Evolutionary conservation across 23 tunicate species (phyloP).

Genomic region (Styela clava): DNA sequence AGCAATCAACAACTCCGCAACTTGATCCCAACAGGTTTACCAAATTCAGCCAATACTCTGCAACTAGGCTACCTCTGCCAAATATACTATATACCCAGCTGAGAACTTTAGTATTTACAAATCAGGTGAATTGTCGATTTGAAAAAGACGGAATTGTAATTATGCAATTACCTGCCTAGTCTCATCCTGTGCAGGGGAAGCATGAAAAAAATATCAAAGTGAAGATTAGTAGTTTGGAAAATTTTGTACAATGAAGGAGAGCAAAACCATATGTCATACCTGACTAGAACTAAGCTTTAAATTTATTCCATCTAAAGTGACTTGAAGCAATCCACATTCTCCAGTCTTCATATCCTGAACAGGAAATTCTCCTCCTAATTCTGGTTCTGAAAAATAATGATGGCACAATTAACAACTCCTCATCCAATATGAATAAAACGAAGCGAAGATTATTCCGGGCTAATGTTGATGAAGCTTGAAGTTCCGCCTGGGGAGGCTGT

Average conservation of each 20-base stretch:
- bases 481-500: no score
- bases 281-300: constrained; percentile 82
- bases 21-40: no score
- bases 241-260: not conserved
- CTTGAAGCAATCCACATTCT: constrained; percentile 92
- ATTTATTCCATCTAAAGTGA: constrained; percentile 92
- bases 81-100: no score
- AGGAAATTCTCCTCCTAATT: constrained; percentile 99
- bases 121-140: no score
- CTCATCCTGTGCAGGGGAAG: not conserved
- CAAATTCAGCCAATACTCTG: not conserved
- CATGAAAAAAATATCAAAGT: not conserved
- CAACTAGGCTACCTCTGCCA: not conserved
- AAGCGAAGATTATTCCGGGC: no score
- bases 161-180: not conserved
- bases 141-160: no score
- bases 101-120: no score
- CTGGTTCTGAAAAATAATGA: constrained; percentile 55
- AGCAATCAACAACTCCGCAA: no score
- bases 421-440: no score
- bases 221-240: not conserved
- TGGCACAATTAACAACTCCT: no score
- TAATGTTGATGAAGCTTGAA: no score
- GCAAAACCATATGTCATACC: constrained; percentile 23
- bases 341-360: constrained; percentile 89